These are phyloP conservation scores for Chironomus tepperi DNA, from an alignment of 1,140 invertebrate genomes.

Conservation along the genomic window DNA sequence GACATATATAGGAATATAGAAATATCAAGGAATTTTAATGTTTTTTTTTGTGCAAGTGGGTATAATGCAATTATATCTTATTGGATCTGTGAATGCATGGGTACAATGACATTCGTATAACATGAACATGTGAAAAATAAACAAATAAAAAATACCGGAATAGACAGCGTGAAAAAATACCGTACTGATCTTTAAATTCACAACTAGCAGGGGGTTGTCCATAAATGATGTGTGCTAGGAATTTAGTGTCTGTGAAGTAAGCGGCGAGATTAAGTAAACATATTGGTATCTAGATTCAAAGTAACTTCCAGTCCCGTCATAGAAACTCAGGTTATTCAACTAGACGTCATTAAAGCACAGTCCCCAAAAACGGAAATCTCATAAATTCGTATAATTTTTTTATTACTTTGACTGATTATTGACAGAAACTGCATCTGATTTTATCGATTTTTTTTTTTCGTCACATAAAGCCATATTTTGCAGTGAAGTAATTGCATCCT, in stretches of 20 bases:
- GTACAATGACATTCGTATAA: background rate
- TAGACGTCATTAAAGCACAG: background rate
- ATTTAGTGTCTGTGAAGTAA: too few relatives aligned
- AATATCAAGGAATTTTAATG: constrained; percentile 2
- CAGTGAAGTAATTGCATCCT: background rate
- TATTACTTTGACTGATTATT: background rate
- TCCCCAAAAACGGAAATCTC: background rate
- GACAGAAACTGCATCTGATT: background rate
- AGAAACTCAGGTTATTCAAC: too few relatives aligned
- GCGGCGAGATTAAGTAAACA: too few relatives aligned
- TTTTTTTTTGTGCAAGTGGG: background rate
- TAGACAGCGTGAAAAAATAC: background rate
- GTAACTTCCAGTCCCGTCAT: too few relatives aligned
- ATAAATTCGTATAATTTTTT: background rate
- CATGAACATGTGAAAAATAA: background rate
- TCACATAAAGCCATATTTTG: background rate
- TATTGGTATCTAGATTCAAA: too few relatives aligned
- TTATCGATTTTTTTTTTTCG: background rate
- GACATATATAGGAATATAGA: background rate
- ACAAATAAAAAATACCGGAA: constrained; percentile 3
- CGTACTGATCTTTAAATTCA: too few relatives aligned
- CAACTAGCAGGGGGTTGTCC: too few relatives aligned
- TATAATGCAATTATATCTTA: background rate
- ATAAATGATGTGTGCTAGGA: too few relatives aligned
- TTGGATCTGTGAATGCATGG: background rate